phyloP scores from a whole-genome alignment of 64 coral and sea anemone genomes.

The Montipora foliosa region DNA sequence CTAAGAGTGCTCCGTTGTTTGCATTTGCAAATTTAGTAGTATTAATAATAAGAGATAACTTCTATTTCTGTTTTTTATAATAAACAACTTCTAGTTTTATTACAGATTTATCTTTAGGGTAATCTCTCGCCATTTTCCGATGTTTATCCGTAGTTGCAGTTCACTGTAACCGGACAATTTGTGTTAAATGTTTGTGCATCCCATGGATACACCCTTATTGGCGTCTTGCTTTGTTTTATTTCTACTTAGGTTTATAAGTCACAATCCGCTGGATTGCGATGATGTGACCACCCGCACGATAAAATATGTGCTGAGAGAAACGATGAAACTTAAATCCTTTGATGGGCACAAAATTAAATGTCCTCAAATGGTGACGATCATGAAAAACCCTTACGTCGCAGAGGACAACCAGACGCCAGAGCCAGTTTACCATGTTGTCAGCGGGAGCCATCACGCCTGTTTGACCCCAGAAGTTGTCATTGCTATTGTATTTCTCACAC shows the following conservation, averaged over 20 bases:
- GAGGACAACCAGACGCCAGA: neutral
- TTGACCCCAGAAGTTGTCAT: neutral
- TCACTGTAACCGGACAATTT: too few species aligned
- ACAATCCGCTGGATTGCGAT: constrained; percentile 40
- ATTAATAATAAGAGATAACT: too few species aligned
- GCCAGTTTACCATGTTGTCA: neutral
- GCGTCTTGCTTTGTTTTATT: neutral
- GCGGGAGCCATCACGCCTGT: neutral
- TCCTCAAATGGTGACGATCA: neutral
- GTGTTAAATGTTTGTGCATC: too few species aligned
- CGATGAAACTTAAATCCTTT: constrained; percentile 8
- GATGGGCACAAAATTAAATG: constrained; percentile 51
- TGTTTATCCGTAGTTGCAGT: too few species aligned
- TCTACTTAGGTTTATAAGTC: neutral
- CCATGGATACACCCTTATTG: too few species aligned
- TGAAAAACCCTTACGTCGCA: neutral
- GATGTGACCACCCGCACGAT: neutral
- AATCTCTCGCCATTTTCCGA: too few species aligned
- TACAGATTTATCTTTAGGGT: too few species aligned
- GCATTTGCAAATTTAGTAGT: too few species aligned
- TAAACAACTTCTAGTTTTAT: too few species aligned
- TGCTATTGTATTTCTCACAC: neutral
- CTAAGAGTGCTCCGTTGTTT: too few species aligned
- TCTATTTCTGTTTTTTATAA: too few species aligned
- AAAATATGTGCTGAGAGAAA: constrained; percentile 12